Evolutionary conservation across 2,113 vertebrate genomes (phyloP).

Genomic region (Heterochromis multidens): DNA sequence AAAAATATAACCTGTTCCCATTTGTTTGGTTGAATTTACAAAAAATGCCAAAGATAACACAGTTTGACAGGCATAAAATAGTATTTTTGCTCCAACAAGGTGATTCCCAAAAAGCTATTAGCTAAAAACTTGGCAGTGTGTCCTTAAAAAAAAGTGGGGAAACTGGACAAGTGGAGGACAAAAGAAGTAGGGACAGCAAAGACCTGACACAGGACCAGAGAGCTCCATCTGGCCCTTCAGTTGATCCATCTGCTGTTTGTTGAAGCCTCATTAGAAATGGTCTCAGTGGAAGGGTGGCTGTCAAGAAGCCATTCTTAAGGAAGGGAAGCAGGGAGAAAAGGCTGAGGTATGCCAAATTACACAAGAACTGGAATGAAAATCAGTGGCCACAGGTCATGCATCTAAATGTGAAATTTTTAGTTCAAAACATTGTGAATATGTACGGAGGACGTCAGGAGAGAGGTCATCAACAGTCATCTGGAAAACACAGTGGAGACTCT

Average conservation of each 20-base stretch:
- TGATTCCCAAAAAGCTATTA: background rate
- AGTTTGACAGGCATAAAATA: background rate
- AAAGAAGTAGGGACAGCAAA: background rate
- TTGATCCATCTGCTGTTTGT: background rate
- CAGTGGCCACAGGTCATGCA: background rate
- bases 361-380: background rate
- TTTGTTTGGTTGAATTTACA: background rate
- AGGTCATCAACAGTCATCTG: no score
- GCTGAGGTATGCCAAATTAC: rapidly evolving
- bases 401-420: background rate
- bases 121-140: background rate
- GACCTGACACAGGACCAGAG: background rate
- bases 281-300: background rate
- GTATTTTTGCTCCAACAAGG: background rate
- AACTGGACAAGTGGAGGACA: background rate
- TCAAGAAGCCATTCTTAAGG: background rate
- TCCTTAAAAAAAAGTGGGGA: background rate
- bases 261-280: background rate
- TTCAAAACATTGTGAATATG: background rate
- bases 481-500: no score
- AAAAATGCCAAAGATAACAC: background rate
- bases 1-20: no score
- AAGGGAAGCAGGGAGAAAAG: background rate
- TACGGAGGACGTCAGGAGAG: background rate
- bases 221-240: background rate